Evolutionary conservation across 2,113 vertebrate genomes (phyloP), one percentile per base, ranked within the genome.

Genomic region (Scatophagus argus): DNA sequence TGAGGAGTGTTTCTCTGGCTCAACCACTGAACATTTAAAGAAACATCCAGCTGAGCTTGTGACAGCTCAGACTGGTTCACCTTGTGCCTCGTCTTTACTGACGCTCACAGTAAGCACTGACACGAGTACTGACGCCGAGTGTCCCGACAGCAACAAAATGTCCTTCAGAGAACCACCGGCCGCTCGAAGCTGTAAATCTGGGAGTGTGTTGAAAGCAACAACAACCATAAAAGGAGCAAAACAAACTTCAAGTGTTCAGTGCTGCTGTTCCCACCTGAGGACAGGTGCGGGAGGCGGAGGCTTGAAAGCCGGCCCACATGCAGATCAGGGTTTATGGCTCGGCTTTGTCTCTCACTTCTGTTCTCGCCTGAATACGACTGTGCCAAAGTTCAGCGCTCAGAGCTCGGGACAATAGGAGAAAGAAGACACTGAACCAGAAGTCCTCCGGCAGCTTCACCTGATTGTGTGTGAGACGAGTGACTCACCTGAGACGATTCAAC

Each of bases 311-410:
- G 75, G 52, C 84, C 82, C 49, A 82, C 88, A 55, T 51, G 46
- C 38, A 56, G 69, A 77, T 61, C 60, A 52, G 16, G 43, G 60
- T 60, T 78, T 74, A 83, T 73, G 54, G 54, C 67, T 56, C 70
- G 3, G 59, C 66, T 58, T 86, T 78, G 70, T 80, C 6, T 70
- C 71, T 62, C 67, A 51, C 52, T 58, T 72, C 36, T 60, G 51
- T 23, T 74, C 70, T 55, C 47, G 56, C 39, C 79, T 85, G 74
- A 82, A 80, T 19, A 77, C 60, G 77, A 75, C 63, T 77, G 87
- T 87, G 86, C 74, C 74, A 86, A 90, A 93, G 92, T 92, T 89
- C 88, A 90, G 36, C n/a, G 38, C 82, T 77, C 83, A 80, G 60
- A 82, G 27, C 13, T 27, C 9, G 31, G 80, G 46, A 92, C 92